Percentiles rank a stretch among this genome's conserved stretches.
Evolutionary conservation across 92 coral and sea anemone species (phyloP).

Genomic region (Zoanthus sansibaricus): DNA sequence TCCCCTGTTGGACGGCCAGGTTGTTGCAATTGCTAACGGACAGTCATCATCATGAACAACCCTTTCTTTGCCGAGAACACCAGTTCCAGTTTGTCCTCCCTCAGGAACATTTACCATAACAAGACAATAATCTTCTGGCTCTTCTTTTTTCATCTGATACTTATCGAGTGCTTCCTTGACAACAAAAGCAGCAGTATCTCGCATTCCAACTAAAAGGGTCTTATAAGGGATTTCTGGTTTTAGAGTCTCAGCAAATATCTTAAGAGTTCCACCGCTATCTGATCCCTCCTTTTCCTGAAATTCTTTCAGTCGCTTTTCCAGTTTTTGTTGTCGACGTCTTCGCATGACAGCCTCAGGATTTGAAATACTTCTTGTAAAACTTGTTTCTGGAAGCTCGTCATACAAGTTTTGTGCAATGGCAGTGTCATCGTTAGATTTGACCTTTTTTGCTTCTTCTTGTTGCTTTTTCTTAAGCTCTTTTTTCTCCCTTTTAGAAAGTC

Average conservation of each 20-base stretch:
- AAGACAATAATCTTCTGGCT: conserved; percentile 95
- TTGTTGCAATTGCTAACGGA: conserved; percentile 93
- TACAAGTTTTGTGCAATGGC: conserved; percentile 87
- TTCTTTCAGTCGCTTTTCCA: conserved; percentile 82
- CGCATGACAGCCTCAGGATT: conserved; percentile 99
- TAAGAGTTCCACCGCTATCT: conserved; percentile 94
- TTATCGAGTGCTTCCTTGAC: conserved; percentile 92
- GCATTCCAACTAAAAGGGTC: conserved; percentile 89
- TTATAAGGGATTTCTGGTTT: conserved; percentile 97
- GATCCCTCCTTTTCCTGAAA: conserved; percentile 75
- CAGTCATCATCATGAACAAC: conserved; percentile 95
- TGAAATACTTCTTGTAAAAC: conserved; percentile 92
- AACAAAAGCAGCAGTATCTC: conserved; percentile 84
- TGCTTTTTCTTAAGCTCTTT: conserved; percentile 83
- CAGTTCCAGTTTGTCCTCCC: conserved; percentile 80
- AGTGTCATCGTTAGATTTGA: conserved; percentile 68
- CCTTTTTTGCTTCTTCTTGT: conserved; percentile 66
- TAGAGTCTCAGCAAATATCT: conserved; percentile 94
- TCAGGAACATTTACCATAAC: conserved; percentile 95
- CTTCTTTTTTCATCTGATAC: conserved; percentile 90
- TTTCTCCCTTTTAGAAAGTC: conserved; percentile 93
- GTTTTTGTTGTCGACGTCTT: conserved; percentile 84
- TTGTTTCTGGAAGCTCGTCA: conserved; percentile 88
- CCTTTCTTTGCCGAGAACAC: conserved; percentile 86
- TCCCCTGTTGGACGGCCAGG: conserved; percentile 95